Evolutionary conservation across 2,797 vertebrate species (phyloP).

Genomic region (Microhierax caerulescens): DNA sequence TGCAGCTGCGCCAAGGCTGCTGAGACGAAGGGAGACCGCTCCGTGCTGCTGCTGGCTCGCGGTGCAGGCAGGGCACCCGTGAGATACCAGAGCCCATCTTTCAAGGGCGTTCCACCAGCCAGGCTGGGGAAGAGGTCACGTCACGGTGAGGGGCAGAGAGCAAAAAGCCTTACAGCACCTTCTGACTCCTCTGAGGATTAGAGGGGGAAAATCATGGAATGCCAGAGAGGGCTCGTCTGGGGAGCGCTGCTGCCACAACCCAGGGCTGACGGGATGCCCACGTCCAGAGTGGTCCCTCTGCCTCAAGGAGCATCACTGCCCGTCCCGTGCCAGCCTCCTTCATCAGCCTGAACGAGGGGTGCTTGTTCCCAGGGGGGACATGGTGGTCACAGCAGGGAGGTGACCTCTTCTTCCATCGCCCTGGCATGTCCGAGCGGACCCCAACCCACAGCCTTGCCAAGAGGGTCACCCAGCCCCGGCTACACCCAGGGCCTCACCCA

Average conservation of each 20-base stretch:
- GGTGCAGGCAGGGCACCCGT: neutral
- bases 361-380: neutral
- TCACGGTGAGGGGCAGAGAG: neutral
- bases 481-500: neutral
- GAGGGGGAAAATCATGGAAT: accelerated
- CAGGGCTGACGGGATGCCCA: accelerated
- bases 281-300: accelerated
- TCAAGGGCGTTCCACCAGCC: neutral
- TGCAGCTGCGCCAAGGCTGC: neutral
- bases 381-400: neutral
- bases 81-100: neutral
- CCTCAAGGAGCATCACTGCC: neutral
- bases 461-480: neutral
- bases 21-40: neutral
- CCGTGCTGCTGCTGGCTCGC: accelerated
- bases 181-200: accelerated
- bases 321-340: neutral
- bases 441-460: accelerated
- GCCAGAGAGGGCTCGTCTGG: neutral
- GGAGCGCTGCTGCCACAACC: accelerated
- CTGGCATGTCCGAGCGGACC: accelerated
- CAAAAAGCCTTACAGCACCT: neutral
- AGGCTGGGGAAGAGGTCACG: neutral
- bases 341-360: accelerated
- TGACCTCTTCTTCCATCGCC: neutral